Evolutionary conservation across 1,140 invertebrate genomes (phyloP), one percentile per base, ranked within the genome.

Genomic region (Aphis gossypii): DNA sequence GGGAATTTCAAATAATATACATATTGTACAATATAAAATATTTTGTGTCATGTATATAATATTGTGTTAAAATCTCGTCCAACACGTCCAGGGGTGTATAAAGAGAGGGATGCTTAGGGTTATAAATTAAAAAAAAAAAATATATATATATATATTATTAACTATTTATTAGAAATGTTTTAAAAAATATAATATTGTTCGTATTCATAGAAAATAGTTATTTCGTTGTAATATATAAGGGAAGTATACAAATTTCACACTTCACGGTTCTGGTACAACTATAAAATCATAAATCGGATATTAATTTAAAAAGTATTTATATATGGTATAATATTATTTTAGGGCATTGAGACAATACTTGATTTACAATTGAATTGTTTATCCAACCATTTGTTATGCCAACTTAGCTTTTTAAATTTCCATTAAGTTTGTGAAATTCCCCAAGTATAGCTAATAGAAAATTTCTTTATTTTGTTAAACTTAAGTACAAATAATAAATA

Each of bases 1-100:
- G 41, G 90, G 68, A 76, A 91, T 91, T 76, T 91, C 41, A 48
- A 91, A 91, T 68, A 20, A 44, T 76, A 14, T 91, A 60, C 44
- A 41, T 35, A 21, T 87, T 87, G 18, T 87, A 21, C 2, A 87
- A 35, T 35, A 48, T 87, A 35, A 14, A 48, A 18, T 6, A 44
- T n/a, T 30, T 46, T 14, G 0, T 86, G 0, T 48, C 30, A 54
- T 35, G 20, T n/a, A 20, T 88, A n/a, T 35, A 30, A 38, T 51
- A 35, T 23, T 88, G 20, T 18, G 2, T 87, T 30, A 9, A 48
- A 87, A 2, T 44, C 3, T 41, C 23, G 23, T 44, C 23, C 21
- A 0, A 23, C 35, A 25, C 8, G 21, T 84, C 0, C 14, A 35
- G 30, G 11, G n/a, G 1, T 18, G 1, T 76, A n/a, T n/a, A 30